Conservation (phyloP, 2,113 vertebrate genomes). For the Cathartes aura region DNA sequence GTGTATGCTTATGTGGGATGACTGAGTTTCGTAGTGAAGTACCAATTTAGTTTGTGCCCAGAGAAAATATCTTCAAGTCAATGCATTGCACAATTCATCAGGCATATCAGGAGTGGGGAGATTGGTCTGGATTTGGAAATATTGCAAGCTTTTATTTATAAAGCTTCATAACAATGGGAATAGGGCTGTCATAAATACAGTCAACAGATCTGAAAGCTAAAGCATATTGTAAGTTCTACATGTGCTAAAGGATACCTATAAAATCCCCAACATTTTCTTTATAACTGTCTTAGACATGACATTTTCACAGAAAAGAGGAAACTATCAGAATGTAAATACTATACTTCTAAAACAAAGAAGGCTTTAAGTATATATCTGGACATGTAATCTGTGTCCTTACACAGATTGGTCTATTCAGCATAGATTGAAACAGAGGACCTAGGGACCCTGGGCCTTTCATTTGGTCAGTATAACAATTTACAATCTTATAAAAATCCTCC, state of each 20-base stretch:
- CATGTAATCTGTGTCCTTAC: background rate
- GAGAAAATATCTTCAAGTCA: background rate
- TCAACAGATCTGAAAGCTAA: background rate
- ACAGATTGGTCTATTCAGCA: background rate
- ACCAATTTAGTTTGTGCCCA: background rate
- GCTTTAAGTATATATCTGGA: background rate
- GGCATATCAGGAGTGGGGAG: background rate
- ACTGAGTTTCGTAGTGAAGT: background rate
- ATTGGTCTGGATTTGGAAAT: background rate
- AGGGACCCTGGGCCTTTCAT: background rate
- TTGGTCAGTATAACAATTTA: background rate
- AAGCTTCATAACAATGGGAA: background rate
- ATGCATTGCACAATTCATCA: background rate
- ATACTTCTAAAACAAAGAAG: background rate
- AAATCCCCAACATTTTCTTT: background rate
- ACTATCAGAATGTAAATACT: background rate
- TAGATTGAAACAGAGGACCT: background rate
- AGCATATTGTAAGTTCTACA: background rate
- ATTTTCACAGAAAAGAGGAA: background rate
- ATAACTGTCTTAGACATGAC: background rate
- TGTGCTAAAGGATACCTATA: background rate
- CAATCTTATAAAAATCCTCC: background rate
- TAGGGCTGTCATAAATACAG: background rate
- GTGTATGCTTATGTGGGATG: background rate
- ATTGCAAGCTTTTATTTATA: background rate